phyloP scores from a whole-genome alignment of 2,888 invertebrate species.

The Epinotia brunnichana region DNA sequence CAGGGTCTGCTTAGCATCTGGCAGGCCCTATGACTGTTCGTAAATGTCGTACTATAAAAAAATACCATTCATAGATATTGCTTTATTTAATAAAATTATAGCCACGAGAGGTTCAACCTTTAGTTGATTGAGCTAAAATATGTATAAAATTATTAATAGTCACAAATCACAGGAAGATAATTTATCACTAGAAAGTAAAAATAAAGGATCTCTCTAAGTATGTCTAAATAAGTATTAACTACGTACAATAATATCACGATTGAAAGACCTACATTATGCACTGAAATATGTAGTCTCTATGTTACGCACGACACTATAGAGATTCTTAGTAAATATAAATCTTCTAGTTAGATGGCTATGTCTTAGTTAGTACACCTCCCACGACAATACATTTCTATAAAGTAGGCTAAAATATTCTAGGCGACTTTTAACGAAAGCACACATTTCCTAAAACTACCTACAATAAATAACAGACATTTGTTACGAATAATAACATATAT shows the following conservation, averaged over 20 bases:
- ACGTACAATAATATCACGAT: constrained; percentile 69
- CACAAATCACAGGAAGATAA: constrained; percentile 80
- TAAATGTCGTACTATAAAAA: neutral
- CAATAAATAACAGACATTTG: constrained; percentile 42
- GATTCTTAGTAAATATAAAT: constrained; percentile 37
- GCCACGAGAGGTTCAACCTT: constrained; percentile 74
- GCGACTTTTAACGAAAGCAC: constrained; percentile 64
- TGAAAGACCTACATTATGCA: constrained; percentile 59
- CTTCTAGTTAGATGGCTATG: constrained; percentile 33
- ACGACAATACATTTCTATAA: constrained; percentile 54
- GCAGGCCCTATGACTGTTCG: neutral
- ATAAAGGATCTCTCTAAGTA: constrained; percentile 62
- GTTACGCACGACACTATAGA: constrained; percentile 42
- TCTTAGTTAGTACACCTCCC: constrained; percentile 49
- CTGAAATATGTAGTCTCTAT: constrained; percentile 36
- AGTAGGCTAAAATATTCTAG: constrained; percentile 69
- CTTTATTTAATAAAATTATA: constrained; percentile 80
- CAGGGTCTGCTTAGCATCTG: too few relatives aligned
- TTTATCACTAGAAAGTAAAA: constrained; percentile 69
- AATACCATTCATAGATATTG: constrained; percentile 64
- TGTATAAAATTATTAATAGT: constrained; percentile 80
- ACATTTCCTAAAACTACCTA: constrained; percentile 50
- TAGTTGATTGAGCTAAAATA: constrained; percentile 74
- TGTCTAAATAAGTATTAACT: constrained; percentile 59
- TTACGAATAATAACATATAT: constrained; percentile 31